These are phyloP conservation scores for Hydropsyche tenuis DNA, from an alignment of 1,140 invertebrate genomes.

Conservation along the genomic window DNA sequence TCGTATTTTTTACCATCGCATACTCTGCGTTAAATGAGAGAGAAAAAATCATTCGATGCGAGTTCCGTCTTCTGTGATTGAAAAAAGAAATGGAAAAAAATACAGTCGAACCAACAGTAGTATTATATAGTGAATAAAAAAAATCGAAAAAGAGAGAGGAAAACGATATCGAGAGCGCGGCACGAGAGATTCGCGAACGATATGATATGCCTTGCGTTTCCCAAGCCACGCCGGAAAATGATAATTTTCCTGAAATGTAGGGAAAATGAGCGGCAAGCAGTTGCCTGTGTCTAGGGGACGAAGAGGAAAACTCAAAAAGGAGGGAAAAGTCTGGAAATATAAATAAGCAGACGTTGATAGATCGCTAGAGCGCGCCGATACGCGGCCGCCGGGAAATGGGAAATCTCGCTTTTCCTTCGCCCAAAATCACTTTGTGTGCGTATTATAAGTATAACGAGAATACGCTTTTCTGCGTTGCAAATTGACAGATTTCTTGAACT, in stretches of 20 bases:
- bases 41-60: too few species aligned
- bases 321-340: constrained; percentile 38
- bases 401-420: constrained; percentile 27
- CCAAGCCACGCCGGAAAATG: constrained; percentile 14
- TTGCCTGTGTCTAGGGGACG: too few species aligned
- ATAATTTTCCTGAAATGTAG: constrained; percentile 26
- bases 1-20: too few species aligned
- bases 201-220: constrained; percentile 13
- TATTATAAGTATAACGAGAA: constrained; percentile 40
- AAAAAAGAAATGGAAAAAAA: too few species aligned
- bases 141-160: background rate
- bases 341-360: constrained; percentile 41
- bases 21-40: too few species aligned
- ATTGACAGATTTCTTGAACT: constrained; percentile 1
- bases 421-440: constrained; percentile 37
- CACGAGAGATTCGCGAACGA: constrained; percentile 13
- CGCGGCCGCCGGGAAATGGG: constrained; percentile 25
- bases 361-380: constrained; percentile 35
- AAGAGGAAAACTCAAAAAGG: constrained; percentile 23
- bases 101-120: too few species aligned
- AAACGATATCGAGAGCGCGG: background rate
- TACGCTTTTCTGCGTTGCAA: constrained; percentile 12
- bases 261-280: too few species aligned
- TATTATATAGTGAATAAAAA: background rate
- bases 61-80: too few species aligned